Evolutionary conservation across 2,888 invertebrate genomes (phyloP).

Genomic region (Microctonus brassicae): DNA sequence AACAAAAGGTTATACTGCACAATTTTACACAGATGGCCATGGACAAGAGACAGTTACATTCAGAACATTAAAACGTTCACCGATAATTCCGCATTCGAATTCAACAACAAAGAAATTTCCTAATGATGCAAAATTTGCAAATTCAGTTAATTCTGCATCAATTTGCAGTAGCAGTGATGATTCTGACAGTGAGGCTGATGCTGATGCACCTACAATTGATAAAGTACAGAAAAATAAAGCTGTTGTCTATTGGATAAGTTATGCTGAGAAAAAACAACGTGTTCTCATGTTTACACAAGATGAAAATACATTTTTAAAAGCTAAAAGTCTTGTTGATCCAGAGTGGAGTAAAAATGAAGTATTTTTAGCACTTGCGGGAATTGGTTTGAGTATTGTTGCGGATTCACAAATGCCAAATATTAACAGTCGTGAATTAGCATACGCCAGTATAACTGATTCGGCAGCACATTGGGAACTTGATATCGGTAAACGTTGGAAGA

Average conservation of each 20-base stretch:
- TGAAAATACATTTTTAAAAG: slow-evolving; percentile 72
- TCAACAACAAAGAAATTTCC: slow-evolving; percentile 41
- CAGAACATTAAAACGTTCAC: slow-evolving; percentile 55
- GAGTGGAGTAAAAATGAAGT: slow-evolving; percentile 79
- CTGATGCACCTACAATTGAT: slow-evolving; percentile 45
- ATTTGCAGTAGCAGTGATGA: slow-evolving; percentile 75
- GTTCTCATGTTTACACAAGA: slow-evolving; percentile 84
- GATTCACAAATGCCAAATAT: slow-evolving; percentile 24
- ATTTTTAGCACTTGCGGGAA: slow-evolving; percentile 78
- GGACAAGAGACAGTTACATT: slow-evolving; percentile 81
- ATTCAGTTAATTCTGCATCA: slow-evolving; percentile 45
- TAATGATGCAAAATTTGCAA: slow-evolving; percentile 43
- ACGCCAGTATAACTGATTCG: slow-evolving; percentile 77
- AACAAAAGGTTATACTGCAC: slow-evolving; percentile 80
- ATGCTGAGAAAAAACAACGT: slow-evolving; percentile 81
- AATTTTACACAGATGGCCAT: slow-evolving; percentile 75
- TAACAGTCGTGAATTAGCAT: slow-evolving; percentile 76
- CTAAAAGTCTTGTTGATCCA: slow-evolving; percentile 72
- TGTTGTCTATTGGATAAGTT: slow-evolving; percentile 85
- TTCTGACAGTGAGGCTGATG: slow-evolving; percentile 66
- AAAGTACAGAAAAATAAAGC: slow-evolving; percentile 81
- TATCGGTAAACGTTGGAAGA: slow-evolving; percentile 85
- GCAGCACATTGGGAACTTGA: slow-evolving; percentile 87
- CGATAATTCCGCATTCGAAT: slow-evolving; percentile 37
- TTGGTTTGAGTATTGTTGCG: slow-evolving; percentile 74